Conservation (phyloP, 2,888 invertebrate species). For the Lasioglossum lativentre region DNA sequence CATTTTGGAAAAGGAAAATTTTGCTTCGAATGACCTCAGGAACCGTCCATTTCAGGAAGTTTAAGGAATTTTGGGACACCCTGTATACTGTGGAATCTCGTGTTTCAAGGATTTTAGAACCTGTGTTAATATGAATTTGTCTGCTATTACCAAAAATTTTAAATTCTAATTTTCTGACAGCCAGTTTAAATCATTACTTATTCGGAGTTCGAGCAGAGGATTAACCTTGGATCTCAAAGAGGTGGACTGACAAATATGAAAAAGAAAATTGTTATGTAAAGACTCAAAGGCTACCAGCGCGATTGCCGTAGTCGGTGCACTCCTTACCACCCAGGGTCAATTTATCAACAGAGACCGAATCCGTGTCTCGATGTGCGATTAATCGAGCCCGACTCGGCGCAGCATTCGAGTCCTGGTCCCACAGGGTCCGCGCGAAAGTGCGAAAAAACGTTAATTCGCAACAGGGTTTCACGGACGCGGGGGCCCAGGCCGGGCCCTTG, state of each 20-base stretch:
- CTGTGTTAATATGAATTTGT: too few relatives aligned
- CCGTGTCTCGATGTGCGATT: slow-evolving; percentile 48
- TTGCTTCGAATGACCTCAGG: too few relatives aligned
- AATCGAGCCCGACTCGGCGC: slow-evolving; percentile 46
- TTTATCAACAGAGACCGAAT: slow-evolving; percentile 48
- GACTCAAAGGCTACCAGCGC: too few relatives aligned
- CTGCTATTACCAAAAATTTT: too few relatives aligned
- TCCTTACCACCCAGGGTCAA: too few relatives aligned
- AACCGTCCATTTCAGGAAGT: too few relatives aligned
- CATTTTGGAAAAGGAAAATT: too few relatives aligned
- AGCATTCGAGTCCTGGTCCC: slow-evolving; percentile 56
- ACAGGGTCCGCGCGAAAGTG: slow-evolving; percentile 33
- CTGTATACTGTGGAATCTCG: background rate
- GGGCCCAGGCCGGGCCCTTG: slow-evolving; percentile 31
- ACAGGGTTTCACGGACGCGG: slow-evolving; percentile 49
- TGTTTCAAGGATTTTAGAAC: background rate
- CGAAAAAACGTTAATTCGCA: slow-evolving; percentile 67
- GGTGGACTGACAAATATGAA: background rate
- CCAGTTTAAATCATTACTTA: too few relatives aligned
- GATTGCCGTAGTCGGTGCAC: too few relatives aligned
- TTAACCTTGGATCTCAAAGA: background rate
- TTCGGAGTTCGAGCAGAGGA: background rate
- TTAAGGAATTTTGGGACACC: too few relatives aligned
- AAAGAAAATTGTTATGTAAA: too few relatives aligned
- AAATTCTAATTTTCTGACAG: too few relatives aligned